Evolutionary conservation across 2,888 invertebrate genomes (phyloP).

Genomic region (Cremastinae sp.): DNA sequence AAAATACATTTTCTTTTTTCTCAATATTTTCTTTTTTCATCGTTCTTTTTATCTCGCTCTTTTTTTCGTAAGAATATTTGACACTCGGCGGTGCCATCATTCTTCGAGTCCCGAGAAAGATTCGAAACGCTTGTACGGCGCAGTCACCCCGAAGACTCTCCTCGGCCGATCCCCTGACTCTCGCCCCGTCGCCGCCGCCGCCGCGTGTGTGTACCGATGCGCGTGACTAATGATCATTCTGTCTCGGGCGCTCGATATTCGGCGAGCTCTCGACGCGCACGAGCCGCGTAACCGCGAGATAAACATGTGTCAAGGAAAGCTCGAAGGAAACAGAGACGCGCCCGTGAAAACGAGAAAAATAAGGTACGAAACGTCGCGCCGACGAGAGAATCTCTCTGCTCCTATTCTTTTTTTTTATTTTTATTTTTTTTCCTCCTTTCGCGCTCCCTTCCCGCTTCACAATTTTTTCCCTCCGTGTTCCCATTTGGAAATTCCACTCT

Average conservation of each 20-base stretch:
- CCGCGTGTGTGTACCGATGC: slow-evolving; percentile 38
- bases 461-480: slow-evolving; percentile 12
- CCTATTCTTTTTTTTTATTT: slow-evolving; percentile 1
- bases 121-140: slow-evolving; percentile 63
- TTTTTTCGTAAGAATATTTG: slow-evolving; percentile 59
- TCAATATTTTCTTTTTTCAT: too few relatives aligned
- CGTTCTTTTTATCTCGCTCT: too few relatives aligned
- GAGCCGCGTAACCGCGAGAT: slow-evolving; percentile 58
- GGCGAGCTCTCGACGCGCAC: slow-evolving; percentile 41
- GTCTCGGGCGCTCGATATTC: slow-evolving; percentile 63
- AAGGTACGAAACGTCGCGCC: slow-evolving; percentile 53
- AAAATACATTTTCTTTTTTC: slow-evolving; percentile 36
- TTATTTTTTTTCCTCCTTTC: slow-evolving; percentile 26
- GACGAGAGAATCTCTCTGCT: slow-evolving; percentile 51
- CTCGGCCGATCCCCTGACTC: neutral
- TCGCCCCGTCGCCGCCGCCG: slow-evolving; percentile 10
- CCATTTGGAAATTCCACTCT: slow-evolving; percentile 54
- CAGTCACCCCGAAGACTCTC: slow-evolving; percentile 35
- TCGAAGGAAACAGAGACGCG: slow-evolving; percentile 9
- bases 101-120: slow-evolving; percentile 50
- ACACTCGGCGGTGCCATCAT: slow-evolving; percentile 60
- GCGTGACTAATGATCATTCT: slow-evolving; percentile 62
- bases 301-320: slow-evolving; percentile 62
- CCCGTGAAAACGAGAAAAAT: slow-evolving; percentile 23
- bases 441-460: neutral